These are phyloP conservation scores for Sminthurides bifidus DNA, from an alignment of 1,140 invertebrate genomes.

Conservation along the genomic window DNA sequence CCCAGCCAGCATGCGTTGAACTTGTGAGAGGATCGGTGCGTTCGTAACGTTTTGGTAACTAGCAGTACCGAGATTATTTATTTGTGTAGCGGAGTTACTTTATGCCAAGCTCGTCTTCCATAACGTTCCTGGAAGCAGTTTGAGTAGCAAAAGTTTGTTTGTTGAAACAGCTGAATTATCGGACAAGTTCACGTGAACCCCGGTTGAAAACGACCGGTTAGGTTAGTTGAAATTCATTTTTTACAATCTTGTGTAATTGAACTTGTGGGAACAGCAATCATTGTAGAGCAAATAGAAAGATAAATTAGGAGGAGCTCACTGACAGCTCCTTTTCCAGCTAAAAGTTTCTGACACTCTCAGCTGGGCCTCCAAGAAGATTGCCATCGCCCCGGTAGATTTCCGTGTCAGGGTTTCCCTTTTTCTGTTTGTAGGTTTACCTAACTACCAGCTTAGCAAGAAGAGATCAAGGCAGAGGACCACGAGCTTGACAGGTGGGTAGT, in stretches of 20 bases:
- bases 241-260: no score
- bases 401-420: no score
- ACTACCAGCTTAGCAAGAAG: neutral
- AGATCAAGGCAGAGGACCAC: conserved; percentile 5
- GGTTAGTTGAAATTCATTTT: no score
- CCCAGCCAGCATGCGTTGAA: no score
- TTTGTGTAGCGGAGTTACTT: neutral
- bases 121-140: neutral
- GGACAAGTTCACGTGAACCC: no score
- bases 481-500: neutral
- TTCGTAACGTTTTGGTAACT: no score
- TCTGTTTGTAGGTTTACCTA: neutral
- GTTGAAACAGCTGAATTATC: no score
- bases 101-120: neutral
- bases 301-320: conserved; percentile 26
- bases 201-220: no score
- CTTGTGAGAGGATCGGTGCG: no score
- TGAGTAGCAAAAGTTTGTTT: no score
- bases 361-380: neutral
- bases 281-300: conserved; percentile 15
- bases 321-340: conserved; percentile 24
- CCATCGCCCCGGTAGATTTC: no score
- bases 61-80: no score
- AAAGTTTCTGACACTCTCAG: conserved; percentile 24
- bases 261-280: conserved; percentile 9